Conservation (phyloP, 1,140 invertebrate genomes). For the Stegodyphus mimosarum region DNA sequence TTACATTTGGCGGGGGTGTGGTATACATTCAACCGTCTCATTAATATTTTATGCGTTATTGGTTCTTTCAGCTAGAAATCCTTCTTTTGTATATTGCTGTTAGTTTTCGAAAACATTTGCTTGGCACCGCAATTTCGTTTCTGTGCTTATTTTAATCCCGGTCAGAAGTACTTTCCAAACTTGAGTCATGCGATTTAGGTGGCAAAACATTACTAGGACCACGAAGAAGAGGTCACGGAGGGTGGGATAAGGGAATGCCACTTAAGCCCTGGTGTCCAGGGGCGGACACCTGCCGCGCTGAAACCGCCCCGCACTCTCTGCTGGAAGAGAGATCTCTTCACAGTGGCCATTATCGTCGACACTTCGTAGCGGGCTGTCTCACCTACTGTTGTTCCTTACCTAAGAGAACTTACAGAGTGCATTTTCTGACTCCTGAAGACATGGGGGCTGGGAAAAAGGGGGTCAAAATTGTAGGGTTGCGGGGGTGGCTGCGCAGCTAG, state of each 20-base stretch:
- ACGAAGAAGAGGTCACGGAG: neutral
- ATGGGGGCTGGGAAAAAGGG: slow-evolving; percentile 8
- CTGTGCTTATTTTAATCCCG: no score
- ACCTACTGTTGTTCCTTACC: neutral
- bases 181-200: no score
- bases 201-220: neutral
- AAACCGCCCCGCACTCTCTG: slow-evolving; percentile 21
- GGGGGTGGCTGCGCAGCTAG: neutral
- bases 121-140: no score
- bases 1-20: no score
- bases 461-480: neutral
- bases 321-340: neutral
- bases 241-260: neutral
- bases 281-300: slow-evolving; percentile 35
- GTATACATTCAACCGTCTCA: no score
- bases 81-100: no score
- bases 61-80: no score
- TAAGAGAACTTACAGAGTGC: slow-evolving; percentile 3
- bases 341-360: slow-evolving; percentile 3
- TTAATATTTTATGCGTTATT: no score
- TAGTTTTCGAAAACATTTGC: no score
- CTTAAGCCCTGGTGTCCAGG: slow-evolving; percentile 41
- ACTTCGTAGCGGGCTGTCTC: no score
- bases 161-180: no score
- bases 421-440: neutral